These are phyloP conservation scores for Anabas testudineus DNA, from an alignment of 2,797 vertebrate species.

Conservation along the genomic window DNA sequence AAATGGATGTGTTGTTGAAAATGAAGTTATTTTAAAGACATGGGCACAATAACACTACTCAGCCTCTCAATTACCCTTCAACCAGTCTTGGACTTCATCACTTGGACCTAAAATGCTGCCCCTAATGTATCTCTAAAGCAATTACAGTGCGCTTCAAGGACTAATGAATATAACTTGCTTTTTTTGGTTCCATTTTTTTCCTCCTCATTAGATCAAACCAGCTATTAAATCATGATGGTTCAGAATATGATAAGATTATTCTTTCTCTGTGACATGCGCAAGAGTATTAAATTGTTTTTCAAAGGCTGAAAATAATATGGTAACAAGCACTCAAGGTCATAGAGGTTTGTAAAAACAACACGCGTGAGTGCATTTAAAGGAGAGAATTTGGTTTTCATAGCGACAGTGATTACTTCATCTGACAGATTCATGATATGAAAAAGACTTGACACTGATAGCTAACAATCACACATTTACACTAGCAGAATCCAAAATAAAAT, in stretches of 20 bases:
- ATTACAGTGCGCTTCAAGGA: constrained; percentile 67
- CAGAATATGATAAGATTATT: constrained; percentile 69
- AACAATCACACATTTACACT: constrained; percentile 13
- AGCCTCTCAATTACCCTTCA: constrained; percentile 68
- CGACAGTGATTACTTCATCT: constrained; percentile 23
- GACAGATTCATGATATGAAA: constrained; percentile 15
- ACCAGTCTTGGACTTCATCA: constrained; percentile 70
- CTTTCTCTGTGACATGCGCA: constrained; percentile 43
- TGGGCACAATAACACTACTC: constrained; percentile 61
- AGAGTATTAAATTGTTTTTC: constrained; percentile 47
- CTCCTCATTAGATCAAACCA: constrained; percentile 65
- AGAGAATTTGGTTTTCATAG: constrained; percentile 33
- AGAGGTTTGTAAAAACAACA: constrained; percentile 27
- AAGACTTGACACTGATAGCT: constrained; percentile 25
- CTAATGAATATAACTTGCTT: constrained; percentile 74
- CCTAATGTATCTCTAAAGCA: constrained; percentile 79
- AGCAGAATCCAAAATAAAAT: constrained; percentile 37
- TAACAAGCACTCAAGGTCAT: constrained; percentile 17
- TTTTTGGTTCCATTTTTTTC: constrained; percentile 55
- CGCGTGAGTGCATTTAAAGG: constrained; percentile 8
- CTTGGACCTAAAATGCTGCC: constrained; percentile 64
- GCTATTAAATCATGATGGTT: constrained; percentile 71
- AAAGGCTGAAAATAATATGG: constrained; percentile 47
- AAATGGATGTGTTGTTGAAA: constrained; percentile 66
- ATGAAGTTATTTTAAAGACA: constrained; percentile 60